phyloP scores from a whole-genome alignment of 92 coral and sea anemone genomes.

The Epizoanthus stellaris region DNA sequence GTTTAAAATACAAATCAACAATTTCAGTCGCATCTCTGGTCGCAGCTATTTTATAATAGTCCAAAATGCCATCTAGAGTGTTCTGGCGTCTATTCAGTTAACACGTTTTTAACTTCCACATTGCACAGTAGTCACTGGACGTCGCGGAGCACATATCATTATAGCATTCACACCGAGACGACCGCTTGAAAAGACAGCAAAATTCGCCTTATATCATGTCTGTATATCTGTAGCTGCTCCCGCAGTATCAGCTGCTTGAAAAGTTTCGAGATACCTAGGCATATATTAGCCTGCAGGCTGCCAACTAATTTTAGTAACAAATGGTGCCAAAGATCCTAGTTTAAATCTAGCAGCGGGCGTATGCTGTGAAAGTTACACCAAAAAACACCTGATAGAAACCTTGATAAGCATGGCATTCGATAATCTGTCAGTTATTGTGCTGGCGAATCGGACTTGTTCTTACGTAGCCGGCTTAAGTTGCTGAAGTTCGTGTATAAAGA shows the following conservation, averaged over 20 bases:
- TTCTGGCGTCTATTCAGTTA: no score
- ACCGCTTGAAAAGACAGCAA: not conserved
- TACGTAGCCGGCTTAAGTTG: not conserved
- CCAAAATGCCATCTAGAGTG: no score
- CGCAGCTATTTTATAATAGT: no score
- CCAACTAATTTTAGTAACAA: not conserved
- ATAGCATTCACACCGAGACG: no score
- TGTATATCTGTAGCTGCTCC: not conserved
- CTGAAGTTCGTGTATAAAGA: not conserved
- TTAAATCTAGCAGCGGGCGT: constrained; percentile 1
- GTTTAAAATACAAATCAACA: no score
- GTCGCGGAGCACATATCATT: no score
- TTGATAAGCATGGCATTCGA: not conserved
- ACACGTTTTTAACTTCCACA: no score
- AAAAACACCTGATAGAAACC: not conserved
- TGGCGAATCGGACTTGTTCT: not conserved
- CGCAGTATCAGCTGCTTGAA: not conserved
- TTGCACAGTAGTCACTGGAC: no score
- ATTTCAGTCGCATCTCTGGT: no score
- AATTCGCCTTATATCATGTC: not conserved
- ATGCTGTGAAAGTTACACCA: not conserved
- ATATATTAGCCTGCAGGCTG: constrained; percentile 10
- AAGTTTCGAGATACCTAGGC: not conserved
- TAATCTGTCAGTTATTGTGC: not conserved
- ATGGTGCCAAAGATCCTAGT: not conserved